Evolutionary conservation across 2,797 vertebrate species (phyloP), one percentile per base, ranked within the genome.

Genomic region (Psittacula echo): DNA sequence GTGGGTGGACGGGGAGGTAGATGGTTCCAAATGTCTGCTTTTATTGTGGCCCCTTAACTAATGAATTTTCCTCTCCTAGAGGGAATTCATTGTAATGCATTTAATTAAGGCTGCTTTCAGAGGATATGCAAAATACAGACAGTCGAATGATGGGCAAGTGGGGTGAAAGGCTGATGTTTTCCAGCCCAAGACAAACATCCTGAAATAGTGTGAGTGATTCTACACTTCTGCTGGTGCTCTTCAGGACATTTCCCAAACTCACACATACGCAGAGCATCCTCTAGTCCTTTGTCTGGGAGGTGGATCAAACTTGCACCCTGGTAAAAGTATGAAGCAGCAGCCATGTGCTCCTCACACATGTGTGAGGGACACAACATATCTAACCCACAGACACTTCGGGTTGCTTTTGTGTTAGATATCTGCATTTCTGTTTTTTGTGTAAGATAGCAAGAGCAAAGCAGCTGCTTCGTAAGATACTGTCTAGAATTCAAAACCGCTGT

Each of bases 311-410:
- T 32, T 50, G 18, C 24, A 5, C 17, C 26, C 20, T 24, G 27
- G 19, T 26, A 60, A 61, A 37, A 37, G 16, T 1, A 15, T 0
- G 5, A 2, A 61, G 73, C 27, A 42, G n/a, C 14, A 70, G 15
- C 29, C n/a, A 0, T 9, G n/a, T 68, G 44, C 24, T 79, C 44
- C 30, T 27, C 60, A 9, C 0, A 0, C 58, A 32, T 2, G 0
- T 60, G 42, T 2, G 18, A 30, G 54, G 20, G n/a, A 17, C n/a
- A 37, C 58, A 26, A 32, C 27, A n/a, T 62, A 34, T 39, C 48
- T 74, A 47, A 6, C 9, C 8, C 53, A 9, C 7, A 11, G 10
- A 10, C 9, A 14, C 20, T 39, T 47, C 34, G 29, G 10, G 19
- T 24, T 84, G 65, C 9, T 50, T 16, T 39, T 74, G 21, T 29